Evolutionary conservation across 2,113 vertebrate species (phyloP), one percentile per base, ranked within the genome.

Genomic region (Syngnathus floridae): DNA sequence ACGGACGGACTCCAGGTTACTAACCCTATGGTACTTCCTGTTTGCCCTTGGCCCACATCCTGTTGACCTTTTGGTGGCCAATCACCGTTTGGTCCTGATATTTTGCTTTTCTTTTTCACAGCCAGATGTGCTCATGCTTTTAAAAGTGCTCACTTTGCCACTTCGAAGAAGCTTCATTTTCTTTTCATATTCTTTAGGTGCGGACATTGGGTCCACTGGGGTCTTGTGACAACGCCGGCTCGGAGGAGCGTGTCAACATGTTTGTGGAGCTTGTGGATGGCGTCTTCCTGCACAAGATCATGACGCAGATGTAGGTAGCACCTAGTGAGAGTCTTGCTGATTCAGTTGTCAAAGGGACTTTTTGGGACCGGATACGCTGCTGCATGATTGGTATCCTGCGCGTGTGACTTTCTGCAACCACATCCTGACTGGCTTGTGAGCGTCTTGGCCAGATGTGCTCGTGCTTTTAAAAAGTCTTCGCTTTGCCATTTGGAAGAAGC

Each of bases 261-360:
- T 89, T 85, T 77, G 87, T 87, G 80, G 87, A 87, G 79, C 79
- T 89, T 72, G 86, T 87, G 69, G 72, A 89, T 1, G 83, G 84
- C 1, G 87, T 89, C 68, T 89, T 87, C 70, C 79, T 89, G 80
- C 87, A 89, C 76, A 89, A 89, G 72, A 84, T 89, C 74, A 87
- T 89, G 87, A 86, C 86, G 7, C 86, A 89, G 61, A 87, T 89
- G 87, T 89, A 69, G 31, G 85, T 84, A 13, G 45, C 45, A 12
- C 16, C 17, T 2, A 0, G 16, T 51, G 56, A 7, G 8, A 0
- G 1, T 21, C 45, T 58, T 4, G 26, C 64, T 22, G 49, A 65
- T 58, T 73, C 57, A 13, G 26, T 68, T 12, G 14, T 49, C 65
- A n/a, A n/a, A 9, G 26, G 1, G n/a, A n/a, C 48, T 19, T 17